Conservation (phyloP, 2,113 vertebrate genomes). For the Oostethus manadensis region DNA sequence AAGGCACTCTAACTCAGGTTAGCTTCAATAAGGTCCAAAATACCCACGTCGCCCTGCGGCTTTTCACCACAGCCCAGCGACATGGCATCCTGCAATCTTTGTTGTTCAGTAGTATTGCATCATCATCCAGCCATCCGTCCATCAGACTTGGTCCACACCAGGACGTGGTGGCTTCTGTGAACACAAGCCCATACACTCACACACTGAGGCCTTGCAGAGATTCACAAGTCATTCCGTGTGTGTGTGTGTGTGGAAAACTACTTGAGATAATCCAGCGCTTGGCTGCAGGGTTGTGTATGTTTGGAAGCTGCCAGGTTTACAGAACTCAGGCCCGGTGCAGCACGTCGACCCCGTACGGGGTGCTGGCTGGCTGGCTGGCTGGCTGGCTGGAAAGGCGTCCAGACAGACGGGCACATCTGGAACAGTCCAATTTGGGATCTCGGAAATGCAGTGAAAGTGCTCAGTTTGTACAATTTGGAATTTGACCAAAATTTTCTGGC, state of each 20-base stretch:
- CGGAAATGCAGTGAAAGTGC: background rate
- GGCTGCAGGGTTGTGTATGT: slow-evolving; percentile 58
- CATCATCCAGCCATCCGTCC: background rate
- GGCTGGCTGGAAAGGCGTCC: slow-evolving; percentile 39
- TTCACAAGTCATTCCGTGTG: slow-evolving; percentile 54
- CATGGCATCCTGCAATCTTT: too few relatives aligned
- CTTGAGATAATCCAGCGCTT: slow-evolving; percentile 71
- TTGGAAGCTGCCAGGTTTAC: slow-evolving; percentile 64
- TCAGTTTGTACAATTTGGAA: too few relatives aligned
- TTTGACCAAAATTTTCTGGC: too few relatives aligned
- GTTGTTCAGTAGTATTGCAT: slow-evolving; percentile 1
- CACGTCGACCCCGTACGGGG: slow-evolving; percentile 54
- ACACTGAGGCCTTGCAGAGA: slow-evolving; percentile 64
- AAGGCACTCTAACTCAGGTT: slow-evolving; percentile 60
- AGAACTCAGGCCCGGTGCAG: slow-evolving; percentile 53
- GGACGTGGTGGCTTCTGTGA: slow-evolving; percentile 68
- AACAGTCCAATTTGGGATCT: background rate
- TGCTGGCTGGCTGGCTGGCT: slow-evolving; percentile 44
- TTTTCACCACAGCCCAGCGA: too few relatives aligned
- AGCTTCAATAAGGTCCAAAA: background rate
- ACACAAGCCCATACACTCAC: slow-evolving; percentile 67
- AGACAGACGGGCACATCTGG: slow-evolving; percentile 29
- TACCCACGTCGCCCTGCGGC: too few relatives aligned
- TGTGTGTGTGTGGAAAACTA: slow-evolving; percentile 40
- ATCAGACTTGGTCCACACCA: background rate